Evolutionary conservation across 2,113 vertebrate genomes (phyloP).

Genomic region (Benthochromis sp.): DNA sequence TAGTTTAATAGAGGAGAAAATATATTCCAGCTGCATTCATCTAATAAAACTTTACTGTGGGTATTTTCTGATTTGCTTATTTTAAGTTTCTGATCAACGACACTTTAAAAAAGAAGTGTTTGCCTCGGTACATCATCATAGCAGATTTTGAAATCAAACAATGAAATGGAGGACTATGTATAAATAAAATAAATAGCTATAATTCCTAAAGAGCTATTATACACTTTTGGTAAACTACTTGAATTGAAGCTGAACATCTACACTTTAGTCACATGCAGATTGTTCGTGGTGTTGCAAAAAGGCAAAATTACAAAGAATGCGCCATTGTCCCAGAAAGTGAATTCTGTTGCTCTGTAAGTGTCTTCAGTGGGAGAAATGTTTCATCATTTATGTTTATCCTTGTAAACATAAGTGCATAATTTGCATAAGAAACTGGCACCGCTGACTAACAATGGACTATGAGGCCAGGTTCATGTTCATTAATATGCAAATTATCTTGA

Average conservation of each 20-base stretch:
- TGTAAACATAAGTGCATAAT: not conserved
- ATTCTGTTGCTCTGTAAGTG: not conserved
- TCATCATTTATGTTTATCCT: not conserved
- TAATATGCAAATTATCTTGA: not conserved
- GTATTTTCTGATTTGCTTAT: not conserved
- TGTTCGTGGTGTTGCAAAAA: not conserved
- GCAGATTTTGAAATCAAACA: not conserved
- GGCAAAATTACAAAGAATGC: not conserved
- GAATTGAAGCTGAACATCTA: not conserved
- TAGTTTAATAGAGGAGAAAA: not conserved
- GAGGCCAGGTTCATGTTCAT: rapidly evolving
- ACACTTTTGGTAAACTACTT: not conserved
- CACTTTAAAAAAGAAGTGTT: not conserved
- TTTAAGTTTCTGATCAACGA: not conserved
- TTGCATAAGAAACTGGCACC: rapidly evolving
- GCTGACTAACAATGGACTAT: not conserved
- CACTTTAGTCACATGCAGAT: not conserved
- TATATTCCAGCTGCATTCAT: not conserved
- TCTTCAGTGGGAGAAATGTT: not conserved
- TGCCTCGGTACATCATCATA: not conserved
- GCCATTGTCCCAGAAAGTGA: rapidly evolving
- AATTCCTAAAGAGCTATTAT: not conserved
- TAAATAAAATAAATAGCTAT: not conserved
- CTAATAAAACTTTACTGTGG: not conserved
- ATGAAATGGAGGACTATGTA: not conserved